Evolutionary conservation across 2,113 vertebrate genomes (phyloP), one percentile per base, ranked within the genome.

Genomic region (Corythornis madagascariensis): DNA sequence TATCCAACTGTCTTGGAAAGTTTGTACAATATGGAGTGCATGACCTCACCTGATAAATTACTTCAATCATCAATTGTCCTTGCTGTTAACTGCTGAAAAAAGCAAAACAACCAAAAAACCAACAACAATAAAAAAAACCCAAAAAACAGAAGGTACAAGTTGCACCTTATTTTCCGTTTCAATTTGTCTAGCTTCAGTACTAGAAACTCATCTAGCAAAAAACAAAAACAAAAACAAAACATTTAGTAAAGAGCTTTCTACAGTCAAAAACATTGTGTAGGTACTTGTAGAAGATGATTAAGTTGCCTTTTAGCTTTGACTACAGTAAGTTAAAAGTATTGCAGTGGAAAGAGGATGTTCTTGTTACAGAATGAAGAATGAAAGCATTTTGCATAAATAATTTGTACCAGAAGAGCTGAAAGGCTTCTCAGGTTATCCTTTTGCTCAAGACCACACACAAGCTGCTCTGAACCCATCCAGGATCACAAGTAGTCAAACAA

Each of bases 341-440:
- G 74, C 25, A 66, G 67, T 7, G 16, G 33, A 52, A 86, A 83
- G 33, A 81, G 20, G 11, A 66, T 57, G 50, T 50, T 13, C 33
- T 77, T 76, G n/a, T 56, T 91, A 80, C 33, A 82, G 48, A 67
- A 56, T 4, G 55, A 65, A 61, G 33, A 92, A 66, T 70, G 43
- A 89, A 93, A 43, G 24, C 33, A 56, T 83, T 95, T 94, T 83
- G 40, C n/a, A 83, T 76, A 93, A 91, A 92, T 86, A 65, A 69
- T 69, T 92, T 89, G 56, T 45, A 92, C 43, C 29, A 89, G 43
- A 90, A 75, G 43, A 86, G 35, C 55, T 89, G 16, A 73, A 80
- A 96, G 64, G 13, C 24, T 93, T 48, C 85, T 76, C 29, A 81
- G n/a, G 20, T 93, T 96, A 63, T n/a, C 60, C 38, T 69, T 38